A percentile compares a stretch with the other conserved stretches of the same genome.
Conservation (phyloP, 2,888 invertebrate genomes). For the Lepidonotus clava region DNA sequence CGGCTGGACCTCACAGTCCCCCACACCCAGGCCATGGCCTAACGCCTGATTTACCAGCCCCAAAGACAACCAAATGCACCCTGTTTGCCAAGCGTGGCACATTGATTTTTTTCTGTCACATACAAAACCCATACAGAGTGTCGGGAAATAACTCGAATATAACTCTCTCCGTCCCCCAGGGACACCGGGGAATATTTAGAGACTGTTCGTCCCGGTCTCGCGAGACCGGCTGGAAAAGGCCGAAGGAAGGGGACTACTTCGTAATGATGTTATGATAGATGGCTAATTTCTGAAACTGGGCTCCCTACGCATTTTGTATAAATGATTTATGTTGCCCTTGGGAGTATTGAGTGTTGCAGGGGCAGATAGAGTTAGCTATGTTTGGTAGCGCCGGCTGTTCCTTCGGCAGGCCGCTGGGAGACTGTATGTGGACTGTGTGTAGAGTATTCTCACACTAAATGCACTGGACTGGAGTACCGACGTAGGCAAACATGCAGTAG, state of each 20-base stretch:
- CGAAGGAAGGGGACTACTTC: not conserved
- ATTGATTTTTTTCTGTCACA: not conserved
- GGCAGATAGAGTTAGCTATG: not conserved
- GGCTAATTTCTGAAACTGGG: not conserved
- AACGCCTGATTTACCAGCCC: not conserved
- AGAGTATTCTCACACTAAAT: no score
- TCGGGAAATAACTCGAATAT: not conserved
- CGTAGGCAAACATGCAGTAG: no score
- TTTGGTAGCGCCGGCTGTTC: not conserved
- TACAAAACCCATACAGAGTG: not conserved
- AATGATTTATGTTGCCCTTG: not conserved
- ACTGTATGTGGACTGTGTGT: no score
- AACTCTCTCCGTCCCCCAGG: no score
- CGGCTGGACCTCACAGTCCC: not conserved
- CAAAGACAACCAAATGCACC: not conserved
- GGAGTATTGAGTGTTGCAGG: not conserved
- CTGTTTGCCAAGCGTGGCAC: not conserved
- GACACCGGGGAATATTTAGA: no score
- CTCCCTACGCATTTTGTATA: not conserved
- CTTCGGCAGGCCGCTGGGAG: no score
- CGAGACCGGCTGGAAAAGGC: not conserved
- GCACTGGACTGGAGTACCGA: no score
- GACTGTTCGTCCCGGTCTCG: no score
- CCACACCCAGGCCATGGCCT: no score
- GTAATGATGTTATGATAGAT: constrained; percentile 2